A percentile compares a stretch with the other conserved stretches of the same genome.
Evolutionary conservation across 2,113 vertebrate genomes (phyloP).

Genomic region (Austrofundulus limnaeus): DNA sequence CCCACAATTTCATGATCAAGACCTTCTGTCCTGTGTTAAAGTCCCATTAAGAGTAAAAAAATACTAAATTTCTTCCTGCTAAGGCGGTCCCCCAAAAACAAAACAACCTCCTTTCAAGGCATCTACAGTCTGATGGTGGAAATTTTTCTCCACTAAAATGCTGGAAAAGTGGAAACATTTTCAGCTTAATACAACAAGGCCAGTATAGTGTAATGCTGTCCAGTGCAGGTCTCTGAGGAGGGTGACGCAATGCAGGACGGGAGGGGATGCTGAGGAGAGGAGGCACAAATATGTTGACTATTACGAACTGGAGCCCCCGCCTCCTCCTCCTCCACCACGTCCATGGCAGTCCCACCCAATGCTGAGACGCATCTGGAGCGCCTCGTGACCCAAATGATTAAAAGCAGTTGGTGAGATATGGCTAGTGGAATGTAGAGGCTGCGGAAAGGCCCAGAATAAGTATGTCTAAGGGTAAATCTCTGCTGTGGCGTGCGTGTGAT

Average conservation of each 20-base stretch:
- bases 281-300: slow-evolving; percentile 77
- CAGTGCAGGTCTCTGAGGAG: slow-evolving; percentile 64
- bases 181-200: slow-evolving; percentile 38
- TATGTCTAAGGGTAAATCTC: slow-evolving; percentile 43
- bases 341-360: slow-evolving; percentile 71
- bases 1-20: slow-evolving; percentile 13
- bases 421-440: slow-evolving; percentile 76
- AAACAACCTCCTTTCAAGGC: slow-evolving; percentile 67
- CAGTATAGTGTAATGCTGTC: slow-evolving; percentile 43
- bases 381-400: slow-evolving; percentile 81
- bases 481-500: slow-evolving; percentile 33
- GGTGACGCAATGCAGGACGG: slow-evolving; percentile 73
- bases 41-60: slow-evolving; percentile 9
- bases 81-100: slow-evolving; percentile 48
- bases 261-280: slow-evolving; percentile 50
- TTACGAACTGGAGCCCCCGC: slow-evolving; percentile 60
- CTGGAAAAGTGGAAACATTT: slow-evolving; percentile 49
- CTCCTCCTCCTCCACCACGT: slow-evolving; percentile 39
- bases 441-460: slow-evolving; percentile 62
- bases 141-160: slow-evolving; percentile 66
- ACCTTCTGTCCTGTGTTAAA: slow-evolving; percentile 34
- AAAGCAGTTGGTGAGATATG: slow-evolving; percentile 80
- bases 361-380: slow-evolving; percentile 78
- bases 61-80: slow-evolving; percentile 35
- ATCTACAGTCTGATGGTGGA: slow-evolving; percentile 48